These are phyloP conservation scores for Diarsia mendica DNA, from an alignment of 2,888 invertebrate species.

Conservation along the genomic window DNA sequence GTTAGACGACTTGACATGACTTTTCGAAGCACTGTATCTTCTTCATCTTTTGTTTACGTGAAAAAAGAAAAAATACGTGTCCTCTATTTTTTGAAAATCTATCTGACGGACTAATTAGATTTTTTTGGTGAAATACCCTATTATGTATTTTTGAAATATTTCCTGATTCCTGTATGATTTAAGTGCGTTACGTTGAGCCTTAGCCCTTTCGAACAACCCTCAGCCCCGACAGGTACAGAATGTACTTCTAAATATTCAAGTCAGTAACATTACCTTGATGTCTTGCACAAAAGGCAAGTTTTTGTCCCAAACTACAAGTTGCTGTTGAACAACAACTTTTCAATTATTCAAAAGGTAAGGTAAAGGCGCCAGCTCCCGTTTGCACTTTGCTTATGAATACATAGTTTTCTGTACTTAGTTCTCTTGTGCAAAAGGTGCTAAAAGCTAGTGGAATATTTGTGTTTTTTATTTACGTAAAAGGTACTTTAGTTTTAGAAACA, in stretches of 20 bases:
- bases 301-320: slow-evolving; percentile 37
- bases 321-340: slow-evolving; percentile 48
- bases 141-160: no score
- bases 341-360: slow-evolving; percentile 58
- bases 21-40: no score
- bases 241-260: slow-evolving; percentile 49
- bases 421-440: slow-evolving; percentile 1
- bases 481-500: background rate
- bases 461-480: slow-evolving; percentile 5
- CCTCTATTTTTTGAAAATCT: no score
- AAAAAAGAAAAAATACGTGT: no score
- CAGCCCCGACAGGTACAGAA: slow-evolving; percentile 4
- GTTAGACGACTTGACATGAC: no score
- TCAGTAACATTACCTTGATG: slow-evolving; percentile 31
- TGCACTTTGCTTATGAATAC: slow-evolving; percentile 64
- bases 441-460: slow-evolving; percentile 15
- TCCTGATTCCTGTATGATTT: no score
- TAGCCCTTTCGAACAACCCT: no score
- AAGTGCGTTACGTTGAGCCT: no score
- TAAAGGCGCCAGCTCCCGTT: slow-evolving; percentile 49
- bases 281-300: slow-evolving; percentile 35
- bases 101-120: no score
- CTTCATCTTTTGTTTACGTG: no score
- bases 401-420: slow-evolving; percentile 45
- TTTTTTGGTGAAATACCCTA: no score